Evolutionary conservation across 1,140 invertebrate genomes (phyloP).

Genomic region (Bradysia coprophila): DNA sequence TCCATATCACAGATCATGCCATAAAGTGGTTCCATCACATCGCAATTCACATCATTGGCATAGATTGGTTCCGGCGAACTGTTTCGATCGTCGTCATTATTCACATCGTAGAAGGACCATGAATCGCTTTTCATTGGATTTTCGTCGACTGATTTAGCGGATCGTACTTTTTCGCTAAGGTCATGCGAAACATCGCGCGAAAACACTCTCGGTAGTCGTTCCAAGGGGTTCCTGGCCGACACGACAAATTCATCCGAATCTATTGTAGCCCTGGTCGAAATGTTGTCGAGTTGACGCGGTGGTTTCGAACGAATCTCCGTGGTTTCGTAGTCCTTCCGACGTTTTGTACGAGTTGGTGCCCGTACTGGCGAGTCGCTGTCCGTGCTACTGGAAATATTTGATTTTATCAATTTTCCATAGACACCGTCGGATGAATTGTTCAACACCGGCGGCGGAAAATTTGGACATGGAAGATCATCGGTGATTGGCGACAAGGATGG

Average conservation of each 20-base stretch:
- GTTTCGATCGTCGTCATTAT: not conserved
- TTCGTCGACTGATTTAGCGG: conserved; percentile 10
- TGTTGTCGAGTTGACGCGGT: not conserved
- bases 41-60: conserved; percentile 14
- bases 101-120: conserved; percentile 15
- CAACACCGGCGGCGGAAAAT: conserved; percentile 13
- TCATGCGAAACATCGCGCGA: conserved; percentile 14
- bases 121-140: conserved; percentile 19
- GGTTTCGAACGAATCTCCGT: conserved; percentile 10
- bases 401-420: conserved; percentile 8
- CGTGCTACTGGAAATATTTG: not conserved
- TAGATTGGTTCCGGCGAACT: conserved; percentile 16
- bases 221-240: conserved; percentile 5
- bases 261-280: conserved; percentile 8
- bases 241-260: conserved; percentile 12
- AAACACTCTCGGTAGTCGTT: conserved; percentile 7
- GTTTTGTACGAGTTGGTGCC: conserved; percentile 11
- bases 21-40: not conserved
- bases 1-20: not conserved
- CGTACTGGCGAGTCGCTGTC: conserved; percentile 1
- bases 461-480: conserved; percentile 13
- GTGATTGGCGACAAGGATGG: not conserved
- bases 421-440: conserved; percentile 5
- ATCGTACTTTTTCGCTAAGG: conserved; percentile 9
- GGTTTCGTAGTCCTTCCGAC: conserved; percentile 18